Conservation (phyloP, 2,113 vertebrate species). For the Thomomys bottae region DNA sequence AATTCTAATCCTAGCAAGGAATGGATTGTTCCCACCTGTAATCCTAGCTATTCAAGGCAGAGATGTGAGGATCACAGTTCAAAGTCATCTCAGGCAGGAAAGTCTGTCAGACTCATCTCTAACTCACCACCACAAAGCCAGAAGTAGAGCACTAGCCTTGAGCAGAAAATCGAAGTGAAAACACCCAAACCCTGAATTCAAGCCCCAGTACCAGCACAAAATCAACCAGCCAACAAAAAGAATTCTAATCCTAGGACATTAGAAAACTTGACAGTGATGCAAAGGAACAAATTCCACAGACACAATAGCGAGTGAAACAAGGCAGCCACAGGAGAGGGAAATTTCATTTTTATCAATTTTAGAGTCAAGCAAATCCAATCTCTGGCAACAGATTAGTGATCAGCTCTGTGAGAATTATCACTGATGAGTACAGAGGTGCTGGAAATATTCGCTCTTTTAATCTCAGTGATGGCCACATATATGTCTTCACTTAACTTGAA, state of each 20-base stretch:
- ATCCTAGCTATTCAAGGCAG: too few species aligned
- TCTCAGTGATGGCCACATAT: neutral
- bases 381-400: neutral
- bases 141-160: too few species aligned
- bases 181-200: too few species aligned
- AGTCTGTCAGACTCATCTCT: too few species aligned
- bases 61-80: too few species aligned
- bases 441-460: neutral
- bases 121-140: too few species aligned
- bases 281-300: neutral
- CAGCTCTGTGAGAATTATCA: neutral
- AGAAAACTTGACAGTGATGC: neutral
- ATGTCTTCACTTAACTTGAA: neutral
- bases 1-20: neutral
- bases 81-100: too few species aligned
- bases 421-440: neutral
- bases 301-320: neutral
- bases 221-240: rapidly evolving
- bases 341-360: neutral
- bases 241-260: rapidly evolving
- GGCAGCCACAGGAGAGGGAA: neutral
- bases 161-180: too few species aligned
- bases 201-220: too few species aligned
- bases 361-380: neutral
- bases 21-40: too few species aligned